Evolutionary conservation across 2,113 vertebrate species (phyloP), one percentile per base, ranked within the genome.

Genomic region (Apeltes quadracus): DNA sequence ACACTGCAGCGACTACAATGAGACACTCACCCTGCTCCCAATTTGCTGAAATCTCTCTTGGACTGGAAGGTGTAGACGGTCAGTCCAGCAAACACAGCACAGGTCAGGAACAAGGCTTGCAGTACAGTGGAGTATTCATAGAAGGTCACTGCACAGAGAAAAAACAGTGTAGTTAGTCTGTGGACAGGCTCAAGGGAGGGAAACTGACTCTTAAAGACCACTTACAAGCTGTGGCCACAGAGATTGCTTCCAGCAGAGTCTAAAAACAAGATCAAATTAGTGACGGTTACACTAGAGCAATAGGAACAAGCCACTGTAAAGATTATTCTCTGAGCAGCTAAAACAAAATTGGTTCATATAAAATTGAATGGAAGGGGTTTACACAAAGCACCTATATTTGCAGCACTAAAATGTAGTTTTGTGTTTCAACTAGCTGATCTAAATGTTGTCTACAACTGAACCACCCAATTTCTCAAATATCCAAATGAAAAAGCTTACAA

Each of bases 41-140:
- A 86, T 88, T 93, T 97, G 92, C 95, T 98, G 92, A 99, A 98
- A 87, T 99, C 97, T 84, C 94, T 95, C 88, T 96, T 98, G 54
- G 96, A 97, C 83, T 99, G 97, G 70, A 97, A 94, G 38, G 97
- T 98, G 84, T 95, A 99, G 3, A 85, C 78, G 34, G 97, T 99
- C 75, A 99, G 91, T 23, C 92, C 96, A 77, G 95, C 80, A 84
- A 98, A 98, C 53, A 98, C 97, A 39, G 95, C 92, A 23, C 94
- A 92, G 20, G 96, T 98, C 68, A 99, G 91, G 78, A 94, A 83
- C 85, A 98, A 95, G 36, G 97, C 96, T 92, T 99, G 96, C 32
- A 99, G 90, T 14, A 98, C 88, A 2, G 96, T 63, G 8, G 91
- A 90, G 43, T 95, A 95, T 25, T 98, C 94, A 82, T 96, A 98